Evolutionary conservation across 2,797 vertebrate species (phyloP).

Genomic region (Thaleichthys pacificus): DNA sequence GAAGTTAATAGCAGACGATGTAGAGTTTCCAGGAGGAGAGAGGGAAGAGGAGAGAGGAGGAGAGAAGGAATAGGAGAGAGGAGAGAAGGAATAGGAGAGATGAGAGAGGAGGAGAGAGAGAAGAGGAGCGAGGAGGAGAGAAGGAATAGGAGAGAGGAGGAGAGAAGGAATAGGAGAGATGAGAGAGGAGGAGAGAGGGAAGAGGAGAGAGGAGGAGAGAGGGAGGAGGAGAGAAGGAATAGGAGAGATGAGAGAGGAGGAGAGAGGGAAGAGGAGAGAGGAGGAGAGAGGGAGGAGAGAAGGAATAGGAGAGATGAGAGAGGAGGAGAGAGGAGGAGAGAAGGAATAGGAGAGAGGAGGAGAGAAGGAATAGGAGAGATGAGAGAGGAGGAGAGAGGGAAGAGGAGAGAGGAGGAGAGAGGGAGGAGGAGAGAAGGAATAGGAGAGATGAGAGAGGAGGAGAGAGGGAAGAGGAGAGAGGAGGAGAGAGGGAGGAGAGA

Average conservation of each 20-base stretch:
- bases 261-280: not conserved
- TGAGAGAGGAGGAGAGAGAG: not conserved
- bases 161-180: no score
- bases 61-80: not conserved
- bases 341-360: conserved; percentile 43
- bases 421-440: conserved; percentile 43
- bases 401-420: conserved; percentile 48
- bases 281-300: conserved; percentile 29
- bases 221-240: not conserved
- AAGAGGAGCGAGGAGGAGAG: not conserved
- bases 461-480: conserved; percentile 43
- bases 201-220: no score
- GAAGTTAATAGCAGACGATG: conserved; percentile 54
- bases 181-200: not conserved
- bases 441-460: no score
- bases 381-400: conserved; percentile 36
- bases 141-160: no score
- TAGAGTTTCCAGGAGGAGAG: conserved; percentile 58
- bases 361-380: conserved; percentile 40
- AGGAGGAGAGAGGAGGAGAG: conserved; percentile 45
- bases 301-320: conserved; percentile 41
- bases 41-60: conserved; percentile 38
- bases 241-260: no score
- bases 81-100: no score
- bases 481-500: conserved; percentile 33